These are phyloP conservation scores for Euschistus heros DNA, from an alignment of 1,140 invertebrate genomes.

Conservation along the genomic window DNA sequence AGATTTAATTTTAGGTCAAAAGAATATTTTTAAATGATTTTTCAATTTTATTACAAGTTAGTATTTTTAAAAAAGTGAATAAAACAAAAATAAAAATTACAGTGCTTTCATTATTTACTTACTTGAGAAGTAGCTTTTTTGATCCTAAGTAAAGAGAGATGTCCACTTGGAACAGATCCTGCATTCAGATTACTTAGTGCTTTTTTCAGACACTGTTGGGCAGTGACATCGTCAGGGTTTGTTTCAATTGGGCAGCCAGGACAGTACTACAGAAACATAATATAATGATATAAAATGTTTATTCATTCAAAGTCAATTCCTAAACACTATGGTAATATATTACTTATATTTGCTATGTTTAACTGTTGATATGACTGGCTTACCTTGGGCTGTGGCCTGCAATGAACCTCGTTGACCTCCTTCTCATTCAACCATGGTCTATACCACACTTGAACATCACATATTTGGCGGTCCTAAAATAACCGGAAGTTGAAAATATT, in stretches of 20 bases:
- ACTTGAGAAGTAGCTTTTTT: neutral
- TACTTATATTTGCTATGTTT: neutral
- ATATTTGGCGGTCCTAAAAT: neutral
- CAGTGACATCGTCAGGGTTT: neutral
- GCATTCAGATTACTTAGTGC: neutral
- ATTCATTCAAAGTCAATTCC: neutral
- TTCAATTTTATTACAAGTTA: neutral
- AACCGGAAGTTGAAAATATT: neutral
- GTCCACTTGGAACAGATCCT: neutral
- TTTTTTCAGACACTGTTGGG: neutral
- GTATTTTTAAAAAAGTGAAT: neutral
- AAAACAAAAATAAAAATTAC: neutral
- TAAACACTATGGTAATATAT: neutral
- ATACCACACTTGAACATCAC: neutral
- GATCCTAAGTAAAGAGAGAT: neutral
- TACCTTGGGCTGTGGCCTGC: neutral
- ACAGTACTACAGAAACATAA: neutral
- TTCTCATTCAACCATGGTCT: neutral
- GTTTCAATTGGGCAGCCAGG: neutral
- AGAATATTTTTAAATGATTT: neutral
- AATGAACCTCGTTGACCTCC: neutral
- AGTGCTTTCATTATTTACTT: too few species aligned
- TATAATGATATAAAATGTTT: neutral
- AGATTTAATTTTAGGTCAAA: neutral
- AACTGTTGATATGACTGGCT: neutral